Evolutionary conservation across 2,888 invertebrate genomes (phyloP).

Genomic region (Melanophora roralis): DNA sequence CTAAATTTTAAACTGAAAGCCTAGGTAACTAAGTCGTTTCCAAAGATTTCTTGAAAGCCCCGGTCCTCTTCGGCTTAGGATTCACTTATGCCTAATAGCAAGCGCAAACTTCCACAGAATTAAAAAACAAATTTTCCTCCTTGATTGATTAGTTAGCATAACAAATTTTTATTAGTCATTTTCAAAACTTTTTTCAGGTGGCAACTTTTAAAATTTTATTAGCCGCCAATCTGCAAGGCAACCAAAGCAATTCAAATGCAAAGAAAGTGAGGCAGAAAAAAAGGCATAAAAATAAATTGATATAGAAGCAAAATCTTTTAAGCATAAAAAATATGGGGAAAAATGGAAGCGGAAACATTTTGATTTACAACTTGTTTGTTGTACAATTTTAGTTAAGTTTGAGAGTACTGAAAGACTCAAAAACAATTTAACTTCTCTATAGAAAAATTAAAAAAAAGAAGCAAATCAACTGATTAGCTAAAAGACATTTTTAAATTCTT

Average conservation of each 20-base stretch:
- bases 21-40: no score
- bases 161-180: no score
- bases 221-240: slow-evolving; percentile 38
- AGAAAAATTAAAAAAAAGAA: background rate
- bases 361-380: slow-evolving; percentile 62
- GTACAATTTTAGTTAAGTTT: slow-evolving; percentile 47
- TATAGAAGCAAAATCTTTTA: slow-evolving; percentile 57
- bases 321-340: background rate
- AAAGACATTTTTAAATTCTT: slow-evolving; percentile 49
- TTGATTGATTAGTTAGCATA: no score
- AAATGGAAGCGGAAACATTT: slow-evolving; percentile 52
- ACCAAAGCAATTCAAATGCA: slow-evolving; percentile 26
- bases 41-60: no score
- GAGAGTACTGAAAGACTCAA: slow-evolving; percentile 25
- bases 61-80: no score
- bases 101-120: no score
- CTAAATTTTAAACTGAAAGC: no score
- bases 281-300: slow-evolving; percentile 43
- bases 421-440: background rate
- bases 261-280: background rate
- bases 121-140: no score
- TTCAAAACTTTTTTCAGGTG: background rate
- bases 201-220: background rate
- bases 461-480: slow-evolving; percentile 57
- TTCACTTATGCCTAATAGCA: no score